These are phyloP conservation scores for Chrysochloris asiatica DNA, from an alignment of 2,113 vertebrate species.

Conservation along the genomic window DNA sequence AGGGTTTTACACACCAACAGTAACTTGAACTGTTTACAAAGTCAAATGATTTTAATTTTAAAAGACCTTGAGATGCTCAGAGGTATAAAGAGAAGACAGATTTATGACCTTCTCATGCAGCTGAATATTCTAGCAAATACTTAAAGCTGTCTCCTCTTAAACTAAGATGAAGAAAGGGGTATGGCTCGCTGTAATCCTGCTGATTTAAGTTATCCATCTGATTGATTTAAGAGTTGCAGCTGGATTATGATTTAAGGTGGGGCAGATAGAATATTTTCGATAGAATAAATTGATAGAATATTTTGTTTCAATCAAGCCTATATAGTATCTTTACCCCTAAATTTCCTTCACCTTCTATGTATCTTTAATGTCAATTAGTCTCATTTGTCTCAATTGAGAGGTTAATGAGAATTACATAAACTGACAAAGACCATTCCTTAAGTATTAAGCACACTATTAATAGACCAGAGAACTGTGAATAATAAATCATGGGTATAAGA, in stretches of 20 bases:
- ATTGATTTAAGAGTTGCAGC: neutral
- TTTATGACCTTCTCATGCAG: neutral
- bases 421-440: neutral
- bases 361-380: constrained; percentile 32
- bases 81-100: neutral
- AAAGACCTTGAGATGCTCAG: constrained; percentile 14
- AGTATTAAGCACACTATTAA: neutral
- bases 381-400: constrained; percentile 51
- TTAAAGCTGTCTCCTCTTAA: constrained; percentile 1
- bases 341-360: neutral
- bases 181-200: neutral
- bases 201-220: neutral
- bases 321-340: neutral
- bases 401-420: constrained; percentile 47
- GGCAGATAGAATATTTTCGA: neutral
- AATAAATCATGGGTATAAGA: constrained; percentile 6
- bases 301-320: neutral
- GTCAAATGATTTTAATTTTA: constrained; percentile 35
- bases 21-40: neutral
- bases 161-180: neutral
- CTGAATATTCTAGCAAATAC: constrained; percentile 3
- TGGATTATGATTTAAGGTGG: neutral
- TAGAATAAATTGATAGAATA: neutral
- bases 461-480: neutral
- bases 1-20: neutral